Base-by-base conservation (phyloP, 2,888 invertebrate species). In the Limnephilus lunatus region DNA sequence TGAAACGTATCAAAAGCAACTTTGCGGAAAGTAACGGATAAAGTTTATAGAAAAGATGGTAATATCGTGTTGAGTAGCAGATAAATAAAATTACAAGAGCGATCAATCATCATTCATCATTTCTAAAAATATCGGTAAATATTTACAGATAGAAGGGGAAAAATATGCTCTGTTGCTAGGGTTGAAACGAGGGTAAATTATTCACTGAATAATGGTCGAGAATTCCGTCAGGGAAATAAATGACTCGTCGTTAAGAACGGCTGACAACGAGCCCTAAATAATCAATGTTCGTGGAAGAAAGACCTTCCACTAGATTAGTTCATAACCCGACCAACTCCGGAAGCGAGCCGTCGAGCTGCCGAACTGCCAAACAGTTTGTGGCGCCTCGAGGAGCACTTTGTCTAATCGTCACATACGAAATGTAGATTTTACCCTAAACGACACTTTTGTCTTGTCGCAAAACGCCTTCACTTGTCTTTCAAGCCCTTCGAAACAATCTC, bases 141-240 rank as follows among this genome's bases (percentile, higher is more conserved):
- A 82, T 82, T 82, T 31, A 82, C 30, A 82, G 30, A 82, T 32
- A 12, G 30, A 82, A 82, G 0, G 31, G 14, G 31, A 82, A 82
- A 82, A 82, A 82, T 81, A 82, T 32, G 53, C 25, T 68, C 53
- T 68, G 53, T 68, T 68, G 53, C 53, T 68, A 25, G 53, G 53
- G 25, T 25, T 35, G 25, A 39, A 85, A 19, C 39, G 85, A n/a
- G 85, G n/a, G 39, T 39, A 85, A 25, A 39, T 39, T 39, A 85
- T 44, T 85, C 44, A 32, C 85, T 39, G n/a, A 85, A 44, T 85
- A 85, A 85, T 85, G 44, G 19, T 19, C 53, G 85, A 85, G 39
- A 85, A 85, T n/a, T 35, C 39, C 39, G 85, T 39, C 32, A 85
- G 85, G 85, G n/a, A 85, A 85, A 85, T 39, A 85, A 85, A 85